Conservation (phyloP, 1,140 invertebrate species). For the Drosophila simulans region DNA sequence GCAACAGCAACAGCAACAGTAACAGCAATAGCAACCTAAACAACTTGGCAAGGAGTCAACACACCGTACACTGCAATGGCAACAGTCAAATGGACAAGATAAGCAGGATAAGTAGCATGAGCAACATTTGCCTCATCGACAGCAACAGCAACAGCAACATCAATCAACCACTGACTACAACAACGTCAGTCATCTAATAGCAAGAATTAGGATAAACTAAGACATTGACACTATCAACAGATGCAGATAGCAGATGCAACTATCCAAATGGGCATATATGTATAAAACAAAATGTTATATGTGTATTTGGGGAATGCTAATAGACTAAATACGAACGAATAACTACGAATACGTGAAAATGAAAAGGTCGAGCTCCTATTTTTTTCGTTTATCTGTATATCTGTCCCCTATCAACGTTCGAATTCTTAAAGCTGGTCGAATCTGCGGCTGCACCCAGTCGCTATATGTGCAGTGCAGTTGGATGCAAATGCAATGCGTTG, state of each 20-base stretch:
- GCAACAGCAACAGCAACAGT: conserved; percentile 1
- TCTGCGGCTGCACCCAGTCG: too few relatives aligned
- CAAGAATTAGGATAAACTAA: not conserved
- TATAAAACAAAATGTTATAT: conserved; percentile 27
- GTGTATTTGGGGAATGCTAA: too few relatives aligned
- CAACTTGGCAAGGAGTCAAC: not conserved
- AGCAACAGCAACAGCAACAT: conserved; percentile 17
- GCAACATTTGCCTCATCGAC: not conserved
- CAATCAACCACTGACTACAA: conserved; percentile 14
- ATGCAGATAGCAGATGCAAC: not conserved
- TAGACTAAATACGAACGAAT: too few relatives aligned
- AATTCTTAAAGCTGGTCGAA: too few relatives aligned
- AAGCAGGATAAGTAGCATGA: not conserved
- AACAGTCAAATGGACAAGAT: not conserved
- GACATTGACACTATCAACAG: not conserved
- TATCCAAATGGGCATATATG: conserved; percentile 3
- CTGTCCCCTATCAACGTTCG: too few relatives aligned
- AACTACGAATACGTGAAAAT: too few relatives aligned
- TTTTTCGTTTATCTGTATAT: too few relatives aligned
- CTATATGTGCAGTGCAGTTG: too few relatives aligned
- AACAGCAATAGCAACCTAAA: not conserved
- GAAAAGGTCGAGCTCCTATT: too few relatives aligned
- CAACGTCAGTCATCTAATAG: not conserved
- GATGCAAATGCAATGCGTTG: too few relatives aligned
- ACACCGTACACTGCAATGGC: not conserved